phyloP scores from a whole-genome alignment of 1,140 invertebrate genomes.

The Coenobita brevimanus region DNA sequence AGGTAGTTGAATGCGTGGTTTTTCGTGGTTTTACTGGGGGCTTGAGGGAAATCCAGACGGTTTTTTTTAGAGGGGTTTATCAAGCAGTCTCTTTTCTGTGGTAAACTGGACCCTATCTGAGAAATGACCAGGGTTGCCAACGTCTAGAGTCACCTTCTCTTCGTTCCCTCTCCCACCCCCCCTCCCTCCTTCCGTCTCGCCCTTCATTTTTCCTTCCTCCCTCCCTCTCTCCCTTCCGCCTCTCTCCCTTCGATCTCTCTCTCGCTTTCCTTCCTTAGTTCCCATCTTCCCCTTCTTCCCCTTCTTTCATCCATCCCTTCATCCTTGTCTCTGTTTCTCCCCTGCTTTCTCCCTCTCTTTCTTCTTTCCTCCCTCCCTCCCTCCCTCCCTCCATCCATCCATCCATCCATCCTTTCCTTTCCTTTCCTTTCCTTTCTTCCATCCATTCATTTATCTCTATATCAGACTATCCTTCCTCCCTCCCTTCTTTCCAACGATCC shows the following conservation, averaged over 20 bases:
- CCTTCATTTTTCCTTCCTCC: not conserved
- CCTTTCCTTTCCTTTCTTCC: too few relatives aligned
- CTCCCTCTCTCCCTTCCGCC: not conserved
- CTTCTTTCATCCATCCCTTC: too few relatives aligned
- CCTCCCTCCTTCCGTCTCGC: not conserved
- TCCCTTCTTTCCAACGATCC: too few relatives aligned
- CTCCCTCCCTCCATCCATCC: too few relatives aligned
- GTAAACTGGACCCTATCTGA: slow-evolving; percentile 66
- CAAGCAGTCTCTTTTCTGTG: slow-evolving; percentile 63
- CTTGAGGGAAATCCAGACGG: not conserved
- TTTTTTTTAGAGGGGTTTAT: slow-evolving; percentile 45
- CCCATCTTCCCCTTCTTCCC: too few relatives aligned
- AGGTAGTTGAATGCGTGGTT: not conserved
- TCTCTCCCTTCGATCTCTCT: not conserved
- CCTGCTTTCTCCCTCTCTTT: too few relatives aligned
- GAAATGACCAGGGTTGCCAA: slow-evolving; percentile 63
- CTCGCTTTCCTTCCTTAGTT: not conserved
- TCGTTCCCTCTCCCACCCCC: not conserved
- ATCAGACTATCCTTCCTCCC: too few relatives aligned
- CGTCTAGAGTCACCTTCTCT: not conserved
- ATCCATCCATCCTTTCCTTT: too few relatives aligned
- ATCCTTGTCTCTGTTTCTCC: too few relatives aligned
- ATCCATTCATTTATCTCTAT: too few relatives aligned
- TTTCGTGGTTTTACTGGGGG: not conserved
- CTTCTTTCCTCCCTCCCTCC: too few relatives aligned